Conservation (phyloP, 2,888 invertebrate species). For the Patella caerulea region DNA sequence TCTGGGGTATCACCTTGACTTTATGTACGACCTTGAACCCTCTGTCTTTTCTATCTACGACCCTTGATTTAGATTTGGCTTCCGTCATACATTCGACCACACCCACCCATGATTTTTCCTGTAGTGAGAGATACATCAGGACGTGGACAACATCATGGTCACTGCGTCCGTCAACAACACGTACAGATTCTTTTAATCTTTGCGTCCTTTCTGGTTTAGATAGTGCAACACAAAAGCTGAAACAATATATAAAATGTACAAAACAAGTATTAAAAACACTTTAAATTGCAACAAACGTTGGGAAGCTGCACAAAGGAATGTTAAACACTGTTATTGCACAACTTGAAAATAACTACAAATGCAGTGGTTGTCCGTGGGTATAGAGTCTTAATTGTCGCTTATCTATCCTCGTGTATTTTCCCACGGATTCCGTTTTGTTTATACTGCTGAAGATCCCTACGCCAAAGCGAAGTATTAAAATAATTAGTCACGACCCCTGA, state of each 20-base stretch:
- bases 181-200: slow-evolving; percentile 55
- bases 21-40: slow-evolving; percentile 37
- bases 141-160: slow-evolving; percentile 61
- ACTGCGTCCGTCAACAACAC: slow-evolving; percentile 49
- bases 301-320: no score
- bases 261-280: neutral
- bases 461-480: no score
- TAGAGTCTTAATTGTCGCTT: no score
- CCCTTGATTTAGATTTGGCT: slow-evolving; percentile 43
- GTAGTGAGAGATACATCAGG: slow-evolving; percentile 59
- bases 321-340: no score
- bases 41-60: slow-evolving; percentile 45
- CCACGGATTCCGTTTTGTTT: no score
- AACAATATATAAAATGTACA: slow-evolving; percentile 4
- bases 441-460: no score
- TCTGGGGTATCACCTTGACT: neutral
- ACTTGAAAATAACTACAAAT: no score
- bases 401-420: no score
- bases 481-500: no score
- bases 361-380: no score
- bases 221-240: slow-evolving; percentile 66
- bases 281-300: neutral
- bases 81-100: slow-evolving; percentile 60
- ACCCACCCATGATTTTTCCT: slow-evolving; percentile 65
- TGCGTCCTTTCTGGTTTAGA: slow-evolving; percentile 56